These are phyloP conservation scores for Lampris incognitus DNA, from an alignment of 2,113 vertebrate genomes.

Conservation along the genomic window DNA sequence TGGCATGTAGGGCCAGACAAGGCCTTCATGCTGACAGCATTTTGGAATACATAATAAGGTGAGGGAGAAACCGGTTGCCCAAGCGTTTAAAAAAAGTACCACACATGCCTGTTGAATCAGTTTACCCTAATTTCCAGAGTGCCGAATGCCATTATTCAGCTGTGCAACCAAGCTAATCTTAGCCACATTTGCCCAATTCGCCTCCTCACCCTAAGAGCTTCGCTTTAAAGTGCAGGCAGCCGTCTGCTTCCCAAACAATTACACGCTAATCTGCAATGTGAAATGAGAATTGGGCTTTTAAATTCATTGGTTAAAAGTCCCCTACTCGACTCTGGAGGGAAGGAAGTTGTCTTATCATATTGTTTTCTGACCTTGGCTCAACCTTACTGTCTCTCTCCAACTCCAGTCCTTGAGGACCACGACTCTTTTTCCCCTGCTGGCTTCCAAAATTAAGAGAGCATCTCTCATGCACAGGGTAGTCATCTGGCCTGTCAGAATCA, in stretches of 20 bases:
- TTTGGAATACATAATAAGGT: conserved; percentile 12
- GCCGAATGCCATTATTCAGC: conserved; percentile 61
- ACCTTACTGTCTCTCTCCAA: conserved; percentile 35
- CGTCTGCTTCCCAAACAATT: conserved; percentile 80
- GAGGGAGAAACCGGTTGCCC: not conserved
- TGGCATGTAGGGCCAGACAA: not conserved
- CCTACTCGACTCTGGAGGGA: conserved; percentile 63
- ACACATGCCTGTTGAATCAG: conserved; percentile 40
- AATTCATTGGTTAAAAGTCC: conserved; percentile 67
- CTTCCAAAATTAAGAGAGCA: not conserved
- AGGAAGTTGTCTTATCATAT: conserved; percentile 69
- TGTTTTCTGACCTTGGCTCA: conserved; percentile 67
- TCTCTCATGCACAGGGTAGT: no score
- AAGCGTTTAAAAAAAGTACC: conserved; percentile 3
- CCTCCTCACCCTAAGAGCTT: conserved; percentile 44
- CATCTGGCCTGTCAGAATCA: conserved; percentile 25
- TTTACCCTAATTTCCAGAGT: conserved; percentile 54
- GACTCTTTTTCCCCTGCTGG: not conserved
- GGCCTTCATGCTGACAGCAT: not conserved
- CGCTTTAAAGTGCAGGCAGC: conserved; percentile 53
- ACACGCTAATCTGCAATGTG: conserved; percentile 79
- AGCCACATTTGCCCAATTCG: conserved; percentile 45
- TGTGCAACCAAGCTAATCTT: conserved; percentile 53
- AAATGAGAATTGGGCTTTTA: conserved; percentile 79
- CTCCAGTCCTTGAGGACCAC: conserved; percentile 5